phyloP scores from a whole-genome alignment of 2,113 vertebrate species.

The Malaclemys terrapin region DNA sequence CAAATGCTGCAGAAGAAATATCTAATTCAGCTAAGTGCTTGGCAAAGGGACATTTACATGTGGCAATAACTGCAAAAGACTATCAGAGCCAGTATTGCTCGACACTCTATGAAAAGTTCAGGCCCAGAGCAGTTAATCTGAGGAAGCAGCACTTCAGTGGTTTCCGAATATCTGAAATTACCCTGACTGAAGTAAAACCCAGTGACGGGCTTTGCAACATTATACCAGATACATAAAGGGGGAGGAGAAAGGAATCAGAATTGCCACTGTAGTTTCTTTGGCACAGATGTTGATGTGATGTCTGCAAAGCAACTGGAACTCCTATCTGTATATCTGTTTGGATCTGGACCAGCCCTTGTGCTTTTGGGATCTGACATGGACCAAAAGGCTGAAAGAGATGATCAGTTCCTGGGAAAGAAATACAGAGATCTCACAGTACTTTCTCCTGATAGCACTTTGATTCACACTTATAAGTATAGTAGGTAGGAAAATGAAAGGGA shows the following conservation, averaged over 20 bases:
- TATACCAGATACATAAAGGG: no score
- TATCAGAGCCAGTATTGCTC: background rate
- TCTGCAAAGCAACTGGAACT: background rate
- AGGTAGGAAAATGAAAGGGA: background rate
- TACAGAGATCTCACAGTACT: fast-evolving
- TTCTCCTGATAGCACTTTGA: fast-evolving
- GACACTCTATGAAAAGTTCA: background rate
- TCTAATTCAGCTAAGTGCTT: background rate
- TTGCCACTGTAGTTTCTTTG: background rate
- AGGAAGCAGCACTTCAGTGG: background rate
- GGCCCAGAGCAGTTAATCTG: background rate
- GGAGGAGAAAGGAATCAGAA: background rate
- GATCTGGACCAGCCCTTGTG: fast-evolving
- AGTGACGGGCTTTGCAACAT: background rate
- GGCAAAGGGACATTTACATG: background rate
- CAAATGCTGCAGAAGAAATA: background rate
- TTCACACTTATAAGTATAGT: fast-evolving
- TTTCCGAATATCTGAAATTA: background rate
- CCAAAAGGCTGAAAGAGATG: background rate
- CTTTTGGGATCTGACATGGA: fast-evolving
- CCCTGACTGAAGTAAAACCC: background rate
- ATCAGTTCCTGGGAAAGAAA: fast-evolving
- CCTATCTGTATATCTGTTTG: fast-evolving
- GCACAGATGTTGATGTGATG: background rate
- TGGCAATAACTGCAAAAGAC: background rate